phyloP scores from a whole-genome alignment of 2,113 vertebrate species.

The Vulpes ferrilata region DNA sequence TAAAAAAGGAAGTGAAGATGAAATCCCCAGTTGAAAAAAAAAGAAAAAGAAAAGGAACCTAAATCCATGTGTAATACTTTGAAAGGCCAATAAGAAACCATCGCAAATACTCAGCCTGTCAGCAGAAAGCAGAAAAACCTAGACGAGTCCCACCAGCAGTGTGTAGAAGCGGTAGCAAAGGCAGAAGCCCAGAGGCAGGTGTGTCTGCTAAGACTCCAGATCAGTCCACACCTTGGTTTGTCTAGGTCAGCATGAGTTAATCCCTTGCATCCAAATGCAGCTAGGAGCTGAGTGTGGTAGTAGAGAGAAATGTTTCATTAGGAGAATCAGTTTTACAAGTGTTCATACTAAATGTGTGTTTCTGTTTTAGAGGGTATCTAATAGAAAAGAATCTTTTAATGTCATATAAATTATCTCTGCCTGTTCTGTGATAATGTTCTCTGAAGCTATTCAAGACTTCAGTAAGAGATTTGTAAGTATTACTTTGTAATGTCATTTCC shows the following conservation, averaged over 20 bases:
- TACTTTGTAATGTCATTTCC: not conserved
- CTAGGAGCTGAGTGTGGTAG: constrained; percentile 83
- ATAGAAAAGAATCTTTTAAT: not conserved
- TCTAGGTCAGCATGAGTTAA: constrained; percentile 94
- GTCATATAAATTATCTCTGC: not conserved
- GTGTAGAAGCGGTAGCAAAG: constrained; percentile 74
- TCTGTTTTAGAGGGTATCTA: not conserved
- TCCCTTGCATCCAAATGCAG: constrained; percentile 91
- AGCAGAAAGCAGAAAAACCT: not conserved
- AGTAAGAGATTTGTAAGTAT: not conserved
- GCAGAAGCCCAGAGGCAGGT: constrained; percentile 55
- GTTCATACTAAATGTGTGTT: not conserved
- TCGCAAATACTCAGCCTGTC: not conserved
- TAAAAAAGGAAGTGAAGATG: not conserved
- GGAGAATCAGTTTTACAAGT: not conserved
- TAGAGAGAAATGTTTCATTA: not conserved
- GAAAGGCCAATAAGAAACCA: not conserved
- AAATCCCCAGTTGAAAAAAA: not conserved
- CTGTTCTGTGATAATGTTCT: not conserved
- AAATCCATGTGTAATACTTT: not conserved
- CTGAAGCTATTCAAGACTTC: not conserved
- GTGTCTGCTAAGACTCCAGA: constrained; percentile 89
- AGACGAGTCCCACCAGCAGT: not conserved
- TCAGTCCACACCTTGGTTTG: constrained; percentile 94
- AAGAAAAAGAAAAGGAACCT: not conserved